A percentile compares a stretch with the other conserved stretches of the same genome.
These are phyloP conservation scores for Ennomos erosarius DNA, from an alignment of 2,888 invertebrate genomes.

Conservation along the genomic window DNA sequence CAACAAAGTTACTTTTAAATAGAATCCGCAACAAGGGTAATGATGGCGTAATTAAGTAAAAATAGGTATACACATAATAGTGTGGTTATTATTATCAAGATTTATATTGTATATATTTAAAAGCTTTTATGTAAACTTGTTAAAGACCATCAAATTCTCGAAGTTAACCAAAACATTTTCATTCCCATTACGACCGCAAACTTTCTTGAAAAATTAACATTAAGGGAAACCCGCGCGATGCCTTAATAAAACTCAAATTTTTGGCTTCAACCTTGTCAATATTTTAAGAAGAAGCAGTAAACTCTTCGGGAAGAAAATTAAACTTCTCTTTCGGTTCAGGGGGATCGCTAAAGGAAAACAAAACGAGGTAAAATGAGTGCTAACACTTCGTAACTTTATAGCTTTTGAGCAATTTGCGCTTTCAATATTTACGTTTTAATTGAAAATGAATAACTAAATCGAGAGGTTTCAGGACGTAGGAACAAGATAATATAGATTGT, in stretches of 20 bases:
- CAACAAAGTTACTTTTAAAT: too few species aligned
- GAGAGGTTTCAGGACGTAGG: slow-evolving; percentile 15
- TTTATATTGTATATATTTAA: slow-evolving; percentile 8
- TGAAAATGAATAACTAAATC: slow-evolving; percentile 40
- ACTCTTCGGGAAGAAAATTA: slow-evolving; percentile 52
- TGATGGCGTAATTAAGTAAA: too few species aligned
- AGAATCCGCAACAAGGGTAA: too few species aligned
- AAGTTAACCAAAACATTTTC: slow-evolving; percentile 36
- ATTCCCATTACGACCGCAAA: slow-evolving; percentile 38
- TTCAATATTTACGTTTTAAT: slow-evolving; percentile 40
- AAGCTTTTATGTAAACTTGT: slow-evolving; percentile 21
- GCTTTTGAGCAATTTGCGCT: slow-evolving; percentile 42
- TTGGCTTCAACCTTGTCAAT: slow-evolving; percentile 48
- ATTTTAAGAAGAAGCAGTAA: slow-evolving; percentile 47
- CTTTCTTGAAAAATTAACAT: slow-evolving; percentile 41
- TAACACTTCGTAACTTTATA: slow-evolving; percentile 46
- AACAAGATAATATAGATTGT: background rate
- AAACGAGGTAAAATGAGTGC: slow-evolving; percentile 48
- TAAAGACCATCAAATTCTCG: slow-evolving; percentile 27
- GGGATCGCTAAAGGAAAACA: slow-evolving; percentile 48
- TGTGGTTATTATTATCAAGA: too few species aligned
- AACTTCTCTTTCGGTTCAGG: slow-evolving; percentile 46
- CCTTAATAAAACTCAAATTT: slow-evolving; percentile 48
- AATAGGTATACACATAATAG: too few species aligned
- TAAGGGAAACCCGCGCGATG: slow-evolving; percentile 33